Base-by-base conservation (phyloP, 2,888 invertebrate genomes). In the Lepidocyrtinus sp. region DNA sequence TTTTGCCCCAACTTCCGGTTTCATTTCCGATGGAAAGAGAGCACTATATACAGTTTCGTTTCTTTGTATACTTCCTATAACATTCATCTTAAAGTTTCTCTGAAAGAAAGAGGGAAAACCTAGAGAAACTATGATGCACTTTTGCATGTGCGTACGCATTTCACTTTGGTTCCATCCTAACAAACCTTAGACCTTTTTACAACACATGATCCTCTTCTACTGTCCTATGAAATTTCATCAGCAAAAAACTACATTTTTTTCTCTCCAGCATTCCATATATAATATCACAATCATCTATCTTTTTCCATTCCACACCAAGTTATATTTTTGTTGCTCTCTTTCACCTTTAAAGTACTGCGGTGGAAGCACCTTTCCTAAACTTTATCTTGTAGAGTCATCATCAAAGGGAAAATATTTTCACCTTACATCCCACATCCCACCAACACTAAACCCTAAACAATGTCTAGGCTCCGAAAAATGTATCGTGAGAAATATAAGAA, bases 1-100 rank as follows among this genome's bases (percentile, higher is more conserved):
- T 78, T 78, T 78, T 72, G 46, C 61, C 72, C 77, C 72, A 36
- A 78, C 77, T 78, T 78, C 77, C 77, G 77, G 77, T 78, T 78
- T 78, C 77, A 78, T 78, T 78, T 78, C 77, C 77, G 77, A 78
- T 78, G 72, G 72, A 72, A 65, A 21, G 3, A 17, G n/a, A 55
- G 55, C n/a, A n/a, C 17, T 55, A n/a, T 17, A n/a, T 17, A 7
- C 12, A 55, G 45, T 36, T 5, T 36, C 12, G 36, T 36, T 5
- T 36, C 36, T 5, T 36, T 36, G 36, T 36, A 5, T 5, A 7
- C 5, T 36, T 36, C 36, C 36, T 36, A 36, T 36, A 5, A 36
- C 36, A 36, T n/a, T n/a, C n/a, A 36, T 36, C 36, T 36, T 12
- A 12, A 36, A 7, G 5, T 36, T 36, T 36, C 36, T 12, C 12